Conservation (phyloP, 2,113 vertebrate species). For the Gavialis gangeticus region DNA sequence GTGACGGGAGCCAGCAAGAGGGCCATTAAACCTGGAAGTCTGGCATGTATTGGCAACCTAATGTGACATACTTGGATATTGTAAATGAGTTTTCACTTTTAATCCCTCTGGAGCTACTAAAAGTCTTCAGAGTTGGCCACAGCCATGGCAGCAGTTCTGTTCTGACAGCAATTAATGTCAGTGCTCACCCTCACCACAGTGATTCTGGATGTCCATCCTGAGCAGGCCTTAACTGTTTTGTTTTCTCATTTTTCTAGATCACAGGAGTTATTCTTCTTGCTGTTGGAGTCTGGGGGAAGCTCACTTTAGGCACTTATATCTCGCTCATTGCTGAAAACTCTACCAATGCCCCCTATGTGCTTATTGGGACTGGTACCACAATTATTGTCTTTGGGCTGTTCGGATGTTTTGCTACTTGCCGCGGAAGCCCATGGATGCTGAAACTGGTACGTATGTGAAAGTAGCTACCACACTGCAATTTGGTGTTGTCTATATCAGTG, state of each 20-base stretch:
- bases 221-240: background rate
- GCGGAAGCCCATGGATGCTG: conserved; percentile 99
- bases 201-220: background rate
- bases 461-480: background rate
- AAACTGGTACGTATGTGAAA: conserved; percentile 89
- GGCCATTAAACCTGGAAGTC: background rate
- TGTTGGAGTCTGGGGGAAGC: conserved; percentile 97
- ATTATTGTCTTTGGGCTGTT: conserved; percentile 98
- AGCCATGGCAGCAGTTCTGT: background rate
- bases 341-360: conserved; percentile 97
- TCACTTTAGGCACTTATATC: conserved; percentile 97
- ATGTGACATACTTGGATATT: background rate
- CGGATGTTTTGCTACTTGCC: conserved; percentile 97
- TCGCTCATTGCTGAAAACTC: conserved; percentile 98
- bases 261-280: conserved; percentile 97
- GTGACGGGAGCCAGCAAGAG: background rate
- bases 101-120: background rate
- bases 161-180: background rate
- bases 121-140: background rate
- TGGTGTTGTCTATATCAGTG: background rate
- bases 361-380: conserved; percentile 96
- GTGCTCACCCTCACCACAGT: background rate
- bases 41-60: background rate
- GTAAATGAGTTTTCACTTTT: background rate
- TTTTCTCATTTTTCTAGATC: conserved; percentile 83